A percentile compares a stretch with the other conserved stretches of the same genome.
Evolutionary conservation across 2,797 vertebrate genomes (phyloP).

Genomic region (Acomys russatus): DNA sequence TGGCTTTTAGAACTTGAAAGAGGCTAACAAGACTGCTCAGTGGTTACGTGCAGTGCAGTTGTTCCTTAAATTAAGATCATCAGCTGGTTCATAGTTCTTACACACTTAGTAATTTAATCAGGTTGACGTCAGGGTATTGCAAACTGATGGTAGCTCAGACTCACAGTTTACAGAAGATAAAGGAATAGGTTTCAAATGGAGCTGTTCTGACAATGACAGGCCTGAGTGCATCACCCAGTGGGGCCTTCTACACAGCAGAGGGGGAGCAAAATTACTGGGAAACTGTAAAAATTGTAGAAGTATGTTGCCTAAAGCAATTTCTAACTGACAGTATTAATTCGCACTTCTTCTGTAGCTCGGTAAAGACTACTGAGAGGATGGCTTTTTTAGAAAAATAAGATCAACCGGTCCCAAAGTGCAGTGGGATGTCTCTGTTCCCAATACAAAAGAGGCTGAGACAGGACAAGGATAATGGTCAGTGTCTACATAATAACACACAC

Average conservation of each 20-base stretch:
- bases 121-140: conserved; percentile 1
- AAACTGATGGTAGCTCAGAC: conserved; percentile 1
- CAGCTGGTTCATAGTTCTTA: conserved; percentile 50
- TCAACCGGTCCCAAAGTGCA: not conserved
- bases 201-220: not conserved
- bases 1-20: conserved; percentile 36
- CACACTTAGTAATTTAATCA: conserved; percentile 40
- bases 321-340: not conserved
- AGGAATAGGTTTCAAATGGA: not conserved
- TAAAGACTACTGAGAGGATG: conserved; percentile 4
- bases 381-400: not conserved
- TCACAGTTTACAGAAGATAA: not conserved
- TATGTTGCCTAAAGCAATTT: not conserved
- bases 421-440: not conserved
- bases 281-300: not conserved
- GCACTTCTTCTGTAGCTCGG: too few species aligned
- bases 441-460: not conserved
- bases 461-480: not conserved
- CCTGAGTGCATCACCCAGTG: not conserved
- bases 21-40: not conserved
- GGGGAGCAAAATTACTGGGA: not conserved
- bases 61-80: conserved; percentile 5
- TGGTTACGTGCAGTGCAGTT: not conserved
- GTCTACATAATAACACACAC: not conserved
- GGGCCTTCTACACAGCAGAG: not conserved